Evolutionary conservation across 2,888 invertebrate species (phyloP).

Genomic region (Coleophora deauratella): DNA sequence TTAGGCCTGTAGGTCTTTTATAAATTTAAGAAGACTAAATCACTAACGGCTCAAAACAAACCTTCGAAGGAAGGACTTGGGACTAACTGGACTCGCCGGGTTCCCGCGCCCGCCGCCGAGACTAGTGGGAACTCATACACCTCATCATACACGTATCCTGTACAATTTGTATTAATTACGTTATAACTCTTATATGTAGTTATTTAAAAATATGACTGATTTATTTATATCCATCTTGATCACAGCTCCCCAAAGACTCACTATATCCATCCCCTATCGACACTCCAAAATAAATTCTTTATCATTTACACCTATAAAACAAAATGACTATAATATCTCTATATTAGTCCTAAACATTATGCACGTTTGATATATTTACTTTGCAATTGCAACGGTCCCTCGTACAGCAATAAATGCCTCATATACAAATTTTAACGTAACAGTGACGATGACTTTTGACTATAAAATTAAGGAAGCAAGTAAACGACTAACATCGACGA

Average conservation of each 20-base stretch:
- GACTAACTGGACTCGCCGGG: not conserved
- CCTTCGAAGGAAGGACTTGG: too few relatives aligned
- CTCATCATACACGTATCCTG: constrained; percentile 35
- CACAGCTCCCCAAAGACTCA: constrained; percentile 73
- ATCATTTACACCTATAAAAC: constrained; percentile 72
- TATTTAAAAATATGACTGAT: constrained; percentile 74
- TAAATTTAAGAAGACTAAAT: too few relatives aligned
- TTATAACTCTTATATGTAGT: constrained; percentile 64
- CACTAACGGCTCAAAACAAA: too few relatives aligned
- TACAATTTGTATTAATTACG: constrained; percentile 56
- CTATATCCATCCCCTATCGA: constrained; percentile 56
- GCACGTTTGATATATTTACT: constrained; percentile 72
- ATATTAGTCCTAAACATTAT: constrained; percentile 72
- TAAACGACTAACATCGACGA: constrained; percentile 49
- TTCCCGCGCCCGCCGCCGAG: constrained; percentile 1
- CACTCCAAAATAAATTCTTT: constrained; percentile 72
- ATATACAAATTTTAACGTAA: constrained; percentile 66
- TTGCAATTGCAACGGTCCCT: constrained; percentile 75
- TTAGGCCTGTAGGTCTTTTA: too few relatives aligned
- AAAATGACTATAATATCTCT: constrained; percentile 72
- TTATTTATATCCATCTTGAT: constrained; percentile 66
- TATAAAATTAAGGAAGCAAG: constrained; percentile 55
- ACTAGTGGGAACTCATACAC: constrained; percentile 4
- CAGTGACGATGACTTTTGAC: constrained; percentile 54
- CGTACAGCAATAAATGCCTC: constrained; percentile 71